A percentile compares a stretch with the other conserved stretches of the same genome.
Conservation (phyloP, 2,113 vertebrate species). For the Leucoraja erinaceus region DNA sequence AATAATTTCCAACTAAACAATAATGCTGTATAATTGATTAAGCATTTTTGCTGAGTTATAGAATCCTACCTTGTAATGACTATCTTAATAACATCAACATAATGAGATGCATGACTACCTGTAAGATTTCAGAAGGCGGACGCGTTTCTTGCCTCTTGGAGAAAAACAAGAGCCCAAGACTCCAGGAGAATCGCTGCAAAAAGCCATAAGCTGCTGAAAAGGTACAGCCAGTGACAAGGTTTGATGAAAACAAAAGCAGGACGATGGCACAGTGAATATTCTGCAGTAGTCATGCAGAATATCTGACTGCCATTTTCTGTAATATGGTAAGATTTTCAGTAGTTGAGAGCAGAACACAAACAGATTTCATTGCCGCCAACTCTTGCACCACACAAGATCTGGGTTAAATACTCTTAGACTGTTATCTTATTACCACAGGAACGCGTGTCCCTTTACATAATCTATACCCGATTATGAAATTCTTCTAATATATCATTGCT, state of each 20-base stretch:
- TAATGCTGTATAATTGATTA: background rate
- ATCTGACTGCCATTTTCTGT: conserved; percentile 50
- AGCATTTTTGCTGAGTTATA: background rate
- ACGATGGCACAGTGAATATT: conserved; percentile 40
- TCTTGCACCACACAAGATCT: conserved; percentile 57
- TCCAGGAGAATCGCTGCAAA: conserved; percentile 57
- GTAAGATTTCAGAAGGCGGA: conserved; percentile 71
- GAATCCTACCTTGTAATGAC: background rate
- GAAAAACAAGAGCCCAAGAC: conserved; percentile 47
- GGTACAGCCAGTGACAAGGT: conserved; percentile 41
- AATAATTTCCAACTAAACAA: background rate
- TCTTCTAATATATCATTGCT: background rate
- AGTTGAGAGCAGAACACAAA: conserved; percentile 47
- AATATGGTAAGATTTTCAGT: conserved; percentile 45
- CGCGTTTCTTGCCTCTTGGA: conserved; percentile 60
- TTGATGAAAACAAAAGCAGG: conserved; percentile 42
- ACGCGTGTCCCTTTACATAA: conserved; percentile 19
- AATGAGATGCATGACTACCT: conserved; percentile 56
- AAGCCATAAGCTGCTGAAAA: conserved; percentile 57
- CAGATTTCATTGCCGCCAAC: conserved; percentile 60
- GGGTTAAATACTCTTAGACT: conserved; percentile 54
- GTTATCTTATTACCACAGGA: conserved; percentile 30
- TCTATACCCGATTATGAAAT: conserved; percentile 17
- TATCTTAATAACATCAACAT: background rate
- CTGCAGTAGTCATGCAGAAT: conserved; percentile 46